These are phyloP conservation scores for Galerucella nymphaeae DNA, from an alignment of 2,888 invertebrate species.

Conservation along the genomic window DNA sequence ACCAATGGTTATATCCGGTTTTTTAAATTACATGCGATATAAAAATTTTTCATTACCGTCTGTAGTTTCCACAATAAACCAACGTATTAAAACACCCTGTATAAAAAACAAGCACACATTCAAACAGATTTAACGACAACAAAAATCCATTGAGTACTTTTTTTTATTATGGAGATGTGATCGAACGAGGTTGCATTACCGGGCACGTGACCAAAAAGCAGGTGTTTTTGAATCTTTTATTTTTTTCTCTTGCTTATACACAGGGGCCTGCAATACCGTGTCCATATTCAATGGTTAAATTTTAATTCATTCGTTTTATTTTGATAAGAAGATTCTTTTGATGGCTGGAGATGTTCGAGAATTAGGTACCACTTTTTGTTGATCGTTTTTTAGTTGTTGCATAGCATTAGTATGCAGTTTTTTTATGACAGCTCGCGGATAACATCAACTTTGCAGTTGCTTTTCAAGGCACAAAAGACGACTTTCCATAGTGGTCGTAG, in stretches of 20 bases:
- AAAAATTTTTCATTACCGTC: slow-evolving; percentile 8
- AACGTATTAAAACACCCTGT: slow-evolving; percentile 14
- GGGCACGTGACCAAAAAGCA: slow-evolving; percentile 34
- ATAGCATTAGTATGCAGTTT: background rate
- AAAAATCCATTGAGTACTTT: slow-evolving; percentile 34
- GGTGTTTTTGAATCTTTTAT: slow-evolving; percentile 29
- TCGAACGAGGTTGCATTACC: slow-evolving; percentile 35
- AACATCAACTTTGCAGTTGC: no score
- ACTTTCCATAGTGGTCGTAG: no score
- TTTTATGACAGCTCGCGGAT: no score
- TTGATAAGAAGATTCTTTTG: slow-evolving; percentile 4
- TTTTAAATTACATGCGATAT: no score
- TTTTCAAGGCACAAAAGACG: no score
- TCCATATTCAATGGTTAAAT: slow-evolving; percentile 14
- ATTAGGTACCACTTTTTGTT: background rate
- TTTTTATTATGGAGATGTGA: slow-evolving; percentile 32
- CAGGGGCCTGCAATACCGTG: slow-evolving; percentile 7
- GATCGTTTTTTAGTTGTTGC: background rate
- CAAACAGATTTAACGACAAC: slow-evolving; percentile 37
- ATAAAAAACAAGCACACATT: slow-evolving; percentile 26
- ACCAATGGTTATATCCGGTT: background rate
- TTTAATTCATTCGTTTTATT: slow-evolving; percentile 10
- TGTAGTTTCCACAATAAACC: background rate
- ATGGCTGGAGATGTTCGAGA: background rate
- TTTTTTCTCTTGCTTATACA: slow-evolving; percentile 15